Evolutionary conservation across 2,797 vertebrate genomes (phyloP), one percentile per base, ranked within the genome.

Genomic region (Cichlasoma orientale): DNA sequence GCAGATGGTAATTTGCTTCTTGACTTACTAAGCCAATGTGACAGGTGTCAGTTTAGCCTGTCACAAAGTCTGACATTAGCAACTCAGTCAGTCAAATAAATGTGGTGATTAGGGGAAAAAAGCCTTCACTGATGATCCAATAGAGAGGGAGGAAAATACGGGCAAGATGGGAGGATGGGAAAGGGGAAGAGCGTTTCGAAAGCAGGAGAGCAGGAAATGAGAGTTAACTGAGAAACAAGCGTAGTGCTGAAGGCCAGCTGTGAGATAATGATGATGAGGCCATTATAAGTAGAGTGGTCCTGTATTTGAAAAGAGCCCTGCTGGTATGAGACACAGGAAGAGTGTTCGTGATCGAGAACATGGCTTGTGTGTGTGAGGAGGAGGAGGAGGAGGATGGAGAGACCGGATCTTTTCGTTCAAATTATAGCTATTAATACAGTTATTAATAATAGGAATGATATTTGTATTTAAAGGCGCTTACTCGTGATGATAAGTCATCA

Each of bases 231-330:
- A 52, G 57, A 52, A 68, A 47, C 70, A 57, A 80, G 82, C 29
- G 56, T 33, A 0, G 82, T 5, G 52, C 50, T 86, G 79, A 84
- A 77, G 84, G 74, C 88, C 89, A 89, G 85, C 88, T 93, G 90
- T 79, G 85, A 80, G 77, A 85, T 83, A 82, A 88, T 82, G 83
- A 87, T 82, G 82, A 85, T 78, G 85, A 89, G 54, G 57, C 85
- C 36, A 75, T 87, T 88, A 78, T 82, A 57, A 66, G 55, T 23
- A 16, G 78, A 85, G 82, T 82, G 80, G 74, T 18, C 80, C 50
- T 66, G 21, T 55, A 74, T 83, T 70, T 75, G 66, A 78, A 81
- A 85, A 78, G 77, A 80, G 58, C 44, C 70, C 71, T 29, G 57
- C 73, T 69, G 38, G 12, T 56, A 3, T 44, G 66, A 66, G 12